Evolutionary conservation across 1,140 invertebrate genomes (phyloP).

Genomic region (Adelges cooleyi): DNA sequence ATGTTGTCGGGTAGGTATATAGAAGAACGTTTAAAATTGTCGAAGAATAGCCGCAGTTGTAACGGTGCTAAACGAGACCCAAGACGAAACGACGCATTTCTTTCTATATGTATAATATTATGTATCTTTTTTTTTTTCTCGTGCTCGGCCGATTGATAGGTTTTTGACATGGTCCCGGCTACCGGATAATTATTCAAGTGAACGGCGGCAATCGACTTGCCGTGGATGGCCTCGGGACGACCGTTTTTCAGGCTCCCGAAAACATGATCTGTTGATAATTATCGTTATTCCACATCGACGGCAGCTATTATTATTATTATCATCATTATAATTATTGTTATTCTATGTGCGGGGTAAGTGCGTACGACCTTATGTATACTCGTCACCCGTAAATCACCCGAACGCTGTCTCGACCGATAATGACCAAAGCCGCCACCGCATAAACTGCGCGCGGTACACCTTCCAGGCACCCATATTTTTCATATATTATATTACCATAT

Average conservation of each 20-base stretch:
- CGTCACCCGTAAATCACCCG: slow-evolving; percentile 28
- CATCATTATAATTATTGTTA: background rate
- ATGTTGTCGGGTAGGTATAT: background rate
- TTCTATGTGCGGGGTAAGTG: background rate
- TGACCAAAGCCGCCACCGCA: background rate
- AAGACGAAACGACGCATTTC: too few relatives aligned
- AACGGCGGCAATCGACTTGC: background rate
- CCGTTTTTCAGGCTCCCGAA: background rate
- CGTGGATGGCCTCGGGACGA: background rate
- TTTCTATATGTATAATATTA: too few relatives aligned
- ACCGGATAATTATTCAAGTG: slow-evolving; percentile 26
- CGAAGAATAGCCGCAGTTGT: background rate
- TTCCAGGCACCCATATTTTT: background rate
- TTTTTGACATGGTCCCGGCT: slow-evolving; percentile 27
- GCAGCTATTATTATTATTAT: background rate
- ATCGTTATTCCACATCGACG: background rate
- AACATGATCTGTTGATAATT: slow-evolving; percentile 26
- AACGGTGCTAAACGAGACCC: background rate
- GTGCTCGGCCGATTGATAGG: slow-evolving; percentile 13
- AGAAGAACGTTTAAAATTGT: background rate
- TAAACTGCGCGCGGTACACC: background rate
- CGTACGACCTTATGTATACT: too few relatives aligned
- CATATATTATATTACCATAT: too few relatives aligned
- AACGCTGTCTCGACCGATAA: slow-evolving; percentile 21
- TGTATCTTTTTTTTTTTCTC: background rate